Conservation (phyloP, 2,888 invertebrate species). For the Ophion ellenae region DNA sequence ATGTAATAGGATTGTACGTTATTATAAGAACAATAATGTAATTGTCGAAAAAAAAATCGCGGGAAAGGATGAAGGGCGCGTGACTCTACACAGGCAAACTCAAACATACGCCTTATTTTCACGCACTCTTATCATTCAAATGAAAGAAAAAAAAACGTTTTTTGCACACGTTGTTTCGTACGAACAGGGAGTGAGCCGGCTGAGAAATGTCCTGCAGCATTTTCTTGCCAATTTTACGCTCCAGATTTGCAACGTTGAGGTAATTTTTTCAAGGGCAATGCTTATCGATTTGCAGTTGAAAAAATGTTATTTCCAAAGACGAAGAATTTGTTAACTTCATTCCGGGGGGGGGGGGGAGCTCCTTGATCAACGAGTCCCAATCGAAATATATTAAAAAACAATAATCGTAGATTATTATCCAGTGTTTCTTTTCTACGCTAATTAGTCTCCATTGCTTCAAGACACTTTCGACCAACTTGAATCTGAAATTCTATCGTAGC, state of each 20-base stretch:
- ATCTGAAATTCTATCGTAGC: constrained; percentile 24
- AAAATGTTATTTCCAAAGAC: neutral
- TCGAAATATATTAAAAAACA: neutral
- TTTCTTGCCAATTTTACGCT: neutral
- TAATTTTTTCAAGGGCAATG: neutral
- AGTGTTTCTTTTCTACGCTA: neutral
- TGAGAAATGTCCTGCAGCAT: constrained; percentile 31
- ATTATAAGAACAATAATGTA: constrained; percentile 45
- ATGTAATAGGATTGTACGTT: constrained; percentile 42
- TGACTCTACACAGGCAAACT: constrained; percentile 55
- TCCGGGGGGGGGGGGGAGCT: neutral
- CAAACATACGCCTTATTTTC: constrained; percentile 48
- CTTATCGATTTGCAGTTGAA: constrained; percentile 21
- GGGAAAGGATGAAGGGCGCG: constrained; percentile 45
- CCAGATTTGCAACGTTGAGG: neutral
- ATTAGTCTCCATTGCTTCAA: constrained; percentile 4
- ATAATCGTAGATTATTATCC: neutral
- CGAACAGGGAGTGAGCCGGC: constrained; percentile 25
- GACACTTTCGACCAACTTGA: constrained; percentile 41
- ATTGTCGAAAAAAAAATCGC: constrained; percentile 57
- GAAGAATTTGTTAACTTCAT: neutral
- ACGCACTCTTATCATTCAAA: constrained; percentile 32
- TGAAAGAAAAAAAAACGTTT: constrained; percentile 29
- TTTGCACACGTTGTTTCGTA: constrained; percentile 34
- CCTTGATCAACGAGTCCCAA: neutral